phyloP scores from a whole-genome alignment of 2,797 vertebrate genomes.

The Neosilurus mollespiculum region DNA sequence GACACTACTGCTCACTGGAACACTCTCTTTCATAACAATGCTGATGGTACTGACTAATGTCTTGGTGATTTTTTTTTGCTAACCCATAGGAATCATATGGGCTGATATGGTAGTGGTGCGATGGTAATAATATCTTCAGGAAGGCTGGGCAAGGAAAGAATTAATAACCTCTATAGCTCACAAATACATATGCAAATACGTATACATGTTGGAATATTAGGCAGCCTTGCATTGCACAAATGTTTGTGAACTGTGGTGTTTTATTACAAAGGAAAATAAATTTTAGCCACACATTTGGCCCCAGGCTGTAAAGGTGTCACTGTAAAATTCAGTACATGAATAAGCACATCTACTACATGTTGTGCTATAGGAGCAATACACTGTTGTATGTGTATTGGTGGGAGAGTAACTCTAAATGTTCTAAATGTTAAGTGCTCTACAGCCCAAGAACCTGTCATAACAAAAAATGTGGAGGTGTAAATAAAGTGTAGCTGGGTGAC shows the following conservation, averaged over 20 bases:
- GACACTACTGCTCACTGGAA: slow-evolving; percentile 29
- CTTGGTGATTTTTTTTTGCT: not conserved
- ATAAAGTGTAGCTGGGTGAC: slow-evolving; percentile 33
- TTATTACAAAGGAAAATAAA: not conserved
- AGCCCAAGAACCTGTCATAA: not conserved
- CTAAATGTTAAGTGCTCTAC: not conserved
- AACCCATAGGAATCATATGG: not conserved
- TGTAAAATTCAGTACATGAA: not conserved
- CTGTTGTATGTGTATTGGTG: not conserved
- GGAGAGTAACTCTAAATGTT: not conserved
- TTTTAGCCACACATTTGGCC: not conserved
- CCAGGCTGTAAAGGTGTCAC: not conserved
- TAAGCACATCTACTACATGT: not conserved
- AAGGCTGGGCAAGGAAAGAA: not conserved
- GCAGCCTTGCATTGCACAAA: not conserved
- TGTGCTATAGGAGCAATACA: not conserved
- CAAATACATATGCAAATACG: not conserved
- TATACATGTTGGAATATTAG: not conserved
- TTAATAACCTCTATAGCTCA: not conserved
- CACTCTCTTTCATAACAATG: slow-evolving; percentile 10
- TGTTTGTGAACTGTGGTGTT: not conserved
- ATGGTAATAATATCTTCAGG: not conserved
- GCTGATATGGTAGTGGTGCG: slow-evolving; percentile 2
- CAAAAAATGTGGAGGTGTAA: not conserved
- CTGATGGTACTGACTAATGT: not conserved